These are phyloP conservation scores for Sinocyclocheilus grahami DNA, from an alignment of 2,113 vertebrate species.

Conservation along the genomic window DNA sequence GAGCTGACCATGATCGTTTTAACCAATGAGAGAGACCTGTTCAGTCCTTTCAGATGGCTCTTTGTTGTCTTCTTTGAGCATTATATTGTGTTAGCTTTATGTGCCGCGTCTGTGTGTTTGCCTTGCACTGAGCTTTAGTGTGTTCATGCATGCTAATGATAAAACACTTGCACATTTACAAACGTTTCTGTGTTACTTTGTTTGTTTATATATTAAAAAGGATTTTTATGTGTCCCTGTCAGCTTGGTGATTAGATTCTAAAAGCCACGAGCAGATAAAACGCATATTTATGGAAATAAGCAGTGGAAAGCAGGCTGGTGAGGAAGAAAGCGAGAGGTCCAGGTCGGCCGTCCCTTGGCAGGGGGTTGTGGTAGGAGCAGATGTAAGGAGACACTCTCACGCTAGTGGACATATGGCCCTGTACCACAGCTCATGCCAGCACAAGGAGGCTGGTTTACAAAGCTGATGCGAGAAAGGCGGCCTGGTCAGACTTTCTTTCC, in stretches of 20 bases:
- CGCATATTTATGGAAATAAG: slow-evolving; percentile 29
- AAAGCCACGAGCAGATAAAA: not conserved
- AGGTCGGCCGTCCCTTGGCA: slow-evolving; percentile 46
- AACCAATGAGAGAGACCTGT: slow-evolving; percentile 24
- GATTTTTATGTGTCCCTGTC: not conserved
- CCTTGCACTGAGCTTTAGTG: not conserved
- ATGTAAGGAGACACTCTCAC: slow-evolving; percentile 56
- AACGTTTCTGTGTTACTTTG: not conserved
- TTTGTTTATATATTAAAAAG: slow-evolving; percentile 1
- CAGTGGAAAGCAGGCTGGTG: not conserved
- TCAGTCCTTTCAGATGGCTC: not conserved
- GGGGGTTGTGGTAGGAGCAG: slow-evolving; percentile 57
- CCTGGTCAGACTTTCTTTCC: slow-evolving; percentile 46
- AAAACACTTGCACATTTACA: not conserved
- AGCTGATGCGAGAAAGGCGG: slow-evolving; percentile 43
- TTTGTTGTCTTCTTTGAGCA: slow-evolving; percentile 17
- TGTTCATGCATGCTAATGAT: slow-evolving; percentile 5
- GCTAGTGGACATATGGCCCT: slow-evolving; percentile 65
- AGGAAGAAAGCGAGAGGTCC: slow-evolving; percentile 13
- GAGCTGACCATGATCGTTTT: slow-evolving; percentile 37
- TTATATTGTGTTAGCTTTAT: slow-evolving; percentile 8
- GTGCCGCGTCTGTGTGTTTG: not conserved
- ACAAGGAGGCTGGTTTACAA: slow-evolving; percentile 50
- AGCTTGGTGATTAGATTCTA: slow-evolving; percentile 3
- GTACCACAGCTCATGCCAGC: slow-evolving; percentile 58